Base-by-base conservation (phyloP, 1,140 invertebrate species). In the Megathymus violae region DNA sequence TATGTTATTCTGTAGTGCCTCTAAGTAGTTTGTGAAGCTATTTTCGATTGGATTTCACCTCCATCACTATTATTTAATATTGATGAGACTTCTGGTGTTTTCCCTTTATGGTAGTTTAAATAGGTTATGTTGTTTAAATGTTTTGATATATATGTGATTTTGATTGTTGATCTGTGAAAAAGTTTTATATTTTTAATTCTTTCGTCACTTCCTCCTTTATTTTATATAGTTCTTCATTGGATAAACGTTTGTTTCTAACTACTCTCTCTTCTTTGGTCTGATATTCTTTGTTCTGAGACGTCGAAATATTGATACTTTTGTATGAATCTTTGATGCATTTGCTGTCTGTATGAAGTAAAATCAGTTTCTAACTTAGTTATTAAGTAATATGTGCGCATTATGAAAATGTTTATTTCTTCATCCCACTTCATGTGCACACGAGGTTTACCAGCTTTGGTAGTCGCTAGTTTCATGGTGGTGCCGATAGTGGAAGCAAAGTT, bases 371-470 rank as follows among this genome's bases (percentile, higher is more conserved):
- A n/a, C n/a, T n/a, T n/a, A n/a, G n/a, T n/a, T n/a, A n/a, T n/a
- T n/a, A n/a, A n/a, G n/a, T n/a, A n/a, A n/a, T n/a, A n/a, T n/a
- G n/a, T n/a, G n/a, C n/a, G n/a, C n/a, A 48, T 68, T 41, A 76
- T 71, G 41, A 76, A 72, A 17, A 41, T 31, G 43, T 76, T 76
- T 14, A 70, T 31, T n/a, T 73, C 65, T 25, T 54, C 36, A 4
- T 14, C 58, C 67, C 71, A 76, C 46, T 36, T 64, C 64, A 68
- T 73, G 43, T 63, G 74, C 25, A 70, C 70, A 38, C 70, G 47
- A 5, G 62, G 43, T 51, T 69, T 69, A 0, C 63, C 60, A 38
- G 62, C 62, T 13, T 69, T 62, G 19, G 64, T 71, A 54, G 60
- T 34, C n/a, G n/a, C n/a, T n/a, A 44, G 64, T 36, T 43, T 16